phyloP scores from a whole-genome alignment of 2,797 vertebrate genomes.

The Mus spretus region DNA sequence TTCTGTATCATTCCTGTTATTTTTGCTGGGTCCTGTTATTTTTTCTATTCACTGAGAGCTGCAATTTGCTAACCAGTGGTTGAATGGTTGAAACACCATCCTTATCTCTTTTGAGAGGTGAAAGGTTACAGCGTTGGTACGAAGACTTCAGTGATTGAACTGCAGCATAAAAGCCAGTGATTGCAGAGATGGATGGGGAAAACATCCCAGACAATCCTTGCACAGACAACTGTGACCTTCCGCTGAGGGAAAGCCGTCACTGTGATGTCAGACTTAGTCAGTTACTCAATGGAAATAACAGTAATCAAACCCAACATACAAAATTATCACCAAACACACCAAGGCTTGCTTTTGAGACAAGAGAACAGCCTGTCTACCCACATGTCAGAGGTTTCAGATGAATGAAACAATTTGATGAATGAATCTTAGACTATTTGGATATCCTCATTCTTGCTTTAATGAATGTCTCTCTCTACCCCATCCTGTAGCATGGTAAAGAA shows the following conservation, averaged over 20 bases:
- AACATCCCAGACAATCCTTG: background rate
- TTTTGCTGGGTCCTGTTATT: background rate
- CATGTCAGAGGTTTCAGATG: background rate
- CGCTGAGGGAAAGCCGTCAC: background rate
- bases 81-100: background rate
- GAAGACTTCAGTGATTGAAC: background rate
- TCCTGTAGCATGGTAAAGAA: background rate
- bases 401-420: background rate
- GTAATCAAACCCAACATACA: slow-evolving; percentile 28
- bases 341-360: background rate
- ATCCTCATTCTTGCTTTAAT: background rate
- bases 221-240: slow-evolving; percentile 3
- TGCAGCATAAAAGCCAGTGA: background rate
- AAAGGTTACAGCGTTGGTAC: background rate
- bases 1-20: background rate
- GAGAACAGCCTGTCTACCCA: background rate
- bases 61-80: background rate
- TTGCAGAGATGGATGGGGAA: background rate
- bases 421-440: background rate
- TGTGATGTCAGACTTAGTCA: slow-evolving; percentile 40
- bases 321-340: background rate
- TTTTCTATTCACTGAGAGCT: background rate
- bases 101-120: slow-evolving; percentile 49
- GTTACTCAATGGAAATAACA: slow-evolving; percentile 36
- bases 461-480: background rate